Evolutionary conservation across 2,888 invertebrate species (phyloP), one percentile per base, ranked within the genome.

Genomic region (Stenodera caucasica): DNA sequence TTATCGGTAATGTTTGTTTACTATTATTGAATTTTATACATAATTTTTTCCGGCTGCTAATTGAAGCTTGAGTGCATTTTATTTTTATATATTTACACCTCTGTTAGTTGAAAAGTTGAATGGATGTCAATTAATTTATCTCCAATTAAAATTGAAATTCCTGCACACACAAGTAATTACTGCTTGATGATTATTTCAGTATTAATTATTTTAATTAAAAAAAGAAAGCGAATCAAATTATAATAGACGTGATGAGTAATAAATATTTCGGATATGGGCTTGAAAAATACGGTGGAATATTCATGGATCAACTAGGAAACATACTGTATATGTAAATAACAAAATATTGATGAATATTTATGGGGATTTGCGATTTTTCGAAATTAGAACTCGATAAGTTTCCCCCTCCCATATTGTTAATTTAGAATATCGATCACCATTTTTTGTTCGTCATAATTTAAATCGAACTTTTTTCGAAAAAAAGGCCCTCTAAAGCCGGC

Each of bases 321-420:
- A 53, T 35, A 26, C 5, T 26, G 26, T 26, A 21, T 33, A 53
- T 35, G 53, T 53, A 53, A 53, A 53, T 53, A 53, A 53, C 53
- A 32, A 53, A 32, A 21, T 52, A 53, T 53, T 53, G 45, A 45
- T 45, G 53, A 53, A 53, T 53, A 53, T 53, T 53, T 32, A 53
- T 53, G 53, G 11, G 15, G 8, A 18, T 0, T 45, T 23, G 12
- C 23, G 23, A 45, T 45, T 45, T 45, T 23, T 21, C 1, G 9
- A 23, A 45, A 45, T 45, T n/a, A n/a, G n/a, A n/a, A n/a, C n/a
- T n/a, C n/a, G n/a, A n/a, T n/a, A n/a, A n/a, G n/a, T n/a, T n/a
- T n/a, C n/a, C n/a, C n/a, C n/a, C n/a, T n/a, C n/a, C n/a, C n/a
- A n/a, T n/a, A n/a, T n/a, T n/a, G n/a, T n/a, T n/a, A n/a, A n/a